phyloP scores from a whole-genome alignment of 2,888 invertebrate genomes.

The Ectemnius lituratus region DNA sequence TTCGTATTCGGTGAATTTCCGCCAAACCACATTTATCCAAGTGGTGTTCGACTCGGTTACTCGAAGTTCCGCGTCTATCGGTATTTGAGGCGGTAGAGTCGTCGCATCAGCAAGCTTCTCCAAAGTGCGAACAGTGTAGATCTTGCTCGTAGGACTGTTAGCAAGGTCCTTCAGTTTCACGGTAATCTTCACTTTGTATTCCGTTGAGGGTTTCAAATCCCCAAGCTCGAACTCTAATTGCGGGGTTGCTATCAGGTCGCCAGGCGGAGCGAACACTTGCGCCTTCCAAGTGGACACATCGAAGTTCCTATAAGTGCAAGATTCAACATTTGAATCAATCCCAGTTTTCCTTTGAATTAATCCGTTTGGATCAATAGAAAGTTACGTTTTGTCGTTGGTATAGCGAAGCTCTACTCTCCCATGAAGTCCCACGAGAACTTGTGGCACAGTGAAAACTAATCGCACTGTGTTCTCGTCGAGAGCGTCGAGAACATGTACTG shows the following conservation, averaged over 20 bases:
- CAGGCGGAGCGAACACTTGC: constrained; percentile 92
- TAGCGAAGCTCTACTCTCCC: constrained; percentile 93
- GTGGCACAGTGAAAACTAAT: constrained; percentile 90
- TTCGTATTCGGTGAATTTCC: constrained; percentile 89
- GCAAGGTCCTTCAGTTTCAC: constrained; percentile 87
- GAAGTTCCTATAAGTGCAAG: constrained; percentile 79
- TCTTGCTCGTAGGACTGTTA: constrained; percentile 87
- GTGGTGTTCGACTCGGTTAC: constrained; percentile 88
- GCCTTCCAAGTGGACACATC: constrained; percentile 88
- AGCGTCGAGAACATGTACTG: constrained; percentile 84
- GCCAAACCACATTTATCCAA: constrained; percentile 89
- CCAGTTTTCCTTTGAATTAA: neutral
- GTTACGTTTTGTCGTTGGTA: constrained; percentile 84
- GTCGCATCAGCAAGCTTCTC: constrained; percentile 78
- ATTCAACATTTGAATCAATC: neutral
- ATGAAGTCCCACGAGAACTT: constrained; percentile 89
- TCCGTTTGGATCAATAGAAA: neutral
- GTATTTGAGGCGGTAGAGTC: constrained; percentile 81
- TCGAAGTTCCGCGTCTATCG: constrained; percentile 86
- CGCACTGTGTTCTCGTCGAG: constrained; percentile 89
- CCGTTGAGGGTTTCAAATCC: constrained; percentile 87
- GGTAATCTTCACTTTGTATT: constrained; percentile 90
- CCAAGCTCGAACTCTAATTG: constrained; percentile 91
- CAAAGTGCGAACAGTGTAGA: constrained; percentile 87
- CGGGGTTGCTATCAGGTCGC: constrained; percentile 90